A percentile compares a stretch with the other conserved stretches of the same genome.
phyloP scores from a whole-genome alignment of 92 coral and sea anemone genomes.

The Parazoanthus atlanticus region DNA sequence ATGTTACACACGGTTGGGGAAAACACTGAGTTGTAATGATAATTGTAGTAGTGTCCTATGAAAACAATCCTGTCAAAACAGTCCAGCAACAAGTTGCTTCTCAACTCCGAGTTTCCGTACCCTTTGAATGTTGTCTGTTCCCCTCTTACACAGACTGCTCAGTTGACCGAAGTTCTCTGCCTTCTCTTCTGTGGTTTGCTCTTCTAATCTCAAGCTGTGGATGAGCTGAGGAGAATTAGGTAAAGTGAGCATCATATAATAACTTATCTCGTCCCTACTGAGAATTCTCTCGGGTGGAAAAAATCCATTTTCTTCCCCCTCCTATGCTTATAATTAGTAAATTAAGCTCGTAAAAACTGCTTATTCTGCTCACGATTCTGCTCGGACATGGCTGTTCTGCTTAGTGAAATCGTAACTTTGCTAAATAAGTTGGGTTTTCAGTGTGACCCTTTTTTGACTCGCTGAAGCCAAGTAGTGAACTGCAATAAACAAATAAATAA shows the following conservation, averaged over 20 bases:
- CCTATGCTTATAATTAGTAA: too few species aligned
- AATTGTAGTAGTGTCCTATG: background rate
- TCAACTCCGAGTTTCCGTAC: slow-evolving; percentile 79
- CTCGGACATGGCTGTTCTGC: too few species aligned
- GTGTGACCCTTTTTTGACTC: too few species aligned
- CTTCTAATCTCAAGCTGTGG: slow-evolving; percentile 56
- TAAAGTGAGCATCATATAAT: background rate
- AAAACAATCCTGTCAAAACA: slow-evolving; percentile 47
- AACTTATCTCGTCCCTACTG: background rate
- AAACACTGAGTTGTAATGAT: too few species aligned
- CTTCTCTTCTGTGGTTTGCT: slow-evolving; percentile 35
- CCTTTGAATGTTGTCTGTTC: slow-evolving; percentile 80
- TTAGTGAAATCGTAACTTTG: too few species aligned
- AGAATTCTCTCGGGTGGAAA: too few species aligned
- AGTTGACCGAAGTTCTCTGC: slow-evolving; percentile 52
- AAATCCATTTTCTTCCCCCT: too few species aligned
- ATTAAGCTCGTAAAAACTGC: too few species aligned
- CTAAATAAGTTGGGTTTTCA: too few species aligned
- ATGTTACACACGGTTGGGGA: background rate
- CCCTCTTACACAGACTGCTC: slow-evolving; percentile 76
- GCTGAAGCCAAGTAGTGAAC: too few species aligned
- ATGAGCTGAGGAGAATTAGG: slow-evolving; percentile 62
- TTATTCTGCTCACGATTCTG: too few species aligned
- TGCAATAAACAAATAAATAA: too few species aligned
- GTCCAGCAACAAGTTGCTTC: slow-evolving; percentile 75